Evolutionary conservation across 2,797 vertebrate species (phyloP).

Genomic region (Sebastiscus albofasciatus): DNA sequence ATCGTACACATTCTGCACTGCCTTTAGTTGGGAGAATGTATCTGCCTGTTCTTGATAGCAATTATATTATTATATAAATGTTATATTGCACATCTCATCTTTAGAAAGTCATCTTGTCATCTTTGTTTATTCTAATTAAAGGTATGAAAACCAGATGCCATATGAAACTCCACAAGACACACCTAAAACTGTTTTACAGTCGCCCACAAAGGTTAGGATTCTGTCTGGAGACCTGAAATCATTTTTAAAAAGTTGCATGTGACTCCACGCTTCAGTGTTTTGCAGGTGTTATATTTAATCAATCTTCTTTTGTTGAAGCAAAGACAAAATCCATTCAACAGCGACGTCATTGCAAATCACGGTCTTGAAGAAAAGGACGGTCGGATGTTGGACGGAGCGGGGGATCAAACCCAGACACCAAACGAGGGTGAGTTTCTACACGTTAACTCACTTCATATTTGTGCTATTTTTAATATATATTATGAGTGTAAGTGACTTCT

Average conservation of each 20-base stretch:
- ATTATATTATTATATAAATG: background rate
- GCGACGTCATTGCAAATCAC: slow-evolving; percentile 33
- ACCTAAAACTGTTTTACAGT: slow-evolving; percentile 44
- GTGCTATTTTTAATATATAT: background rate
- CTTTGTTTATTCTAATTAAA: slow-evolving; percentile 30
- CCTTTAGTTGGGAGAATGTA: background rate
- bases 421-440: slow-evolving; percentile 54
- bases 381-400: slow-evolving; percentile 47
- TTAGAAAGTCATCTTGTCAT: background rate
- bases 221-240: background rate
- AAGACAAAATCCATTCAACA: slow-evolving; percentile 92
- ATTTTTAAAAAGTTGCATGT: background rate
- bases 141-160: slow-evolving; percentile 17
- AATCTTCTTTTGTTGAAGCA: slow-evolving; percentile 73
- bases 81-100: background rate
- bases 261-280: background rate
- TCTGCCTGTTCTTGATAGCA: background rate
- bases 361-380: slow-evolving; percentile 34
- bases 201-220: slow-evolving; percentile 83
- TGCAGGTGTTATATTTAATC: background rate
- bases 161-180: slow-evolving; percentile 55
- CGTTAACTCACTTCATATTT: background rate
- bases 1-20: background rate
- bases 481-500: background rate
- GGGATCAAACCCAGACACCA: slow-evolving; percentile 49